These are phyloP conservation scores for Guaruba guarouba DNA, from an alignment of 2,113 vertebrate genomes.

Conservation along the genomic window DNA sequence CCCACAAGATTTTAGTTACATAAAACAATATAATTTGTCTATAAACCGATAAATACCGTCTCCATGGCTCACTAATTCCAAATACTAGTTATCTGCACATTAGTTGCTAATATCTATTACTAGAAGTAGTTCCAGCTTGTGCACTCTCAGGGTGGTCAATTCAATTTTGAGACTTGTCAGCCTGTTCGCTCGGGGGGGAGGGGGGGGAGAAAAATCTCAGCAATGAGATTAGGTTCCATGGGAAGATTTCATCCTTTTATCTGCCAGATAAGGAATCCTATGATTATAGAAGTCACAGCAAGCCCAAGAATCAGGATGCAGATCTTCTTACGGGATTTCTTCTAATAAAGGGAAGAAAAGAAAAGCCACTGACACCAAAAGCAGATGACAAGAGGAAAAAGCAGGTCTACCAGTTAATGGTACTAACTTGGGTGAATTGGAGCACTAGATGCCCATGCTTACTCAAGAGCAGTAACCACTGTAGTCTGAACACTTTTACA, in stretches of 20 bases:
- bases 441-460: not conserved
- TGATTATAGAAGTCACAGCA: conserved; percentile 72
- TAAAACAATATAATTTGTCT: conserved; percentile 68
- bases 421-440: not conserved
- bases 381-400: not conserved
- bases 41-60: conserved; percentile 73
- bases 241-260: conserved; percentile 65
- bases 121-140: conserved; percentile 67
- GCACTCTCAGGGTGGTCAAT: conserved; percentile 62
- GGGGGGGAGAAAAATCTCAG: not conserved
- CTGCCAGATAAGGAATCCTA: conserved; percentile 81
- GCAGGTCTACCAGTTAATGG: not conserved
- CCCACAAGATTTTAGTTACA: conserved; percentile 71
- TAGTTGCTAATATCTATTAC: conserved; percentile 76
- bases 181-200: conserved; percentile 39
- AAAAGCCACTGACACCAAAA: not conserved
- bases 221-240: not conserved
- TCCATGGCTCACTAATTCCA: conserved; percentile 73
- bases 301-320: conserved; percentile 88
- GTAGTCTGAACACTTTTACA: not conserved
- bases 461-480: not conserved
- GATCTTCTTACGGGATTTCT: conserved; percentile 98
- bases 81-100: conserved; percentile 73
- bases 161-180: conserved; percentile 59
- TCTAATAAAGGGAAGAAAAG: conserved; percentile 74